Base-by-base conservation (phyloP, 1,140 invertebrate species). In the Pseudobourletiella spinata region DNA sequence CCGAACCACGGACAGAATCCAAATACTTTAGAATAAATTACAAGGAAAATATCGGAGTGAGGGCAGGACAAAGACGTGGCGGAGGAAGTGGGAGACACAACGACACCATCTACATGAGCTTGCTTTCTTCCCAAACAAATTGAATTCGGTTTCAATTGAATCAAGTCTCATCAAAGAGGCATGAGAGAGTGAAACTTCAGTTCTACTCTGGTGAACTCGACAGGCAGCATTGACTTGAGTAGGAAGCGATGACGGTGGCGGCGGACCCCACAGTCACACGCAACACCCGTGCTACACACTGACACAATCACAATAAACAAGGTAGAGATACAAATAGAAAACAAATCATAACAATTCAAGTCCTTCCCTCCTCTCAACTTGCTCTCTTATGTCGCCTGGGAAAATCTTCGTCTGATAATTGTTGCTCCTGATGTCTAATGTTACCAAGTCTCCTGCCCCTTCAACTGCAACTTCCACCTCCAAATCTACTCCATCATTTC, bases 121-220 rank as follows among this genome's bases (percentile, higher is more conserved):
- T 24, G 29, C 26, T 35, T 32, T 55, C 32, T n/a, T 32, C 30
- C 20, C 30, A 39, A 32, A 35, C 16, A 55, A 55, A 55, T 55
- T 55, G 52, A 55, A 55, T 55, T 39, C 28, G 6, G n/a, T 3
- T 18, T 14, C 28, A 55, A 55, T 55, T 55, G 29, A 55, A 55
- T 55, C 52, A 55, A 55, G 29, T n/a, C n/a, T 55, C 28, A 55
- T 55, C 52, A 55, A 55, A 52, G 11, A 39, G 32, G 32, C 32
- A 39, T 39, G 32, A 39, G 32, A 39, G 32, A n/a, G 32, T 11
- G n/a, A 39, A n/a, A n/a, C n/a, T n/a, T n/a, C n/a, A n/a, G n/a
- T n/a, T n/a, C n/a, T n/a, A n/a, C n/a, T n/a, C n/a, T n/a, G n/a
- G 32, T 39, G 8, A n/a, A n/a, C 32, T 39, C 32, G n/a, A n/a